Percentiles rank a stretch among this genome's conserved stretches.
phyloP scores from a whole-genome alignment of 2,797 vertebrate genomes.

The Cryptoblepharus egeriae region DNA sequence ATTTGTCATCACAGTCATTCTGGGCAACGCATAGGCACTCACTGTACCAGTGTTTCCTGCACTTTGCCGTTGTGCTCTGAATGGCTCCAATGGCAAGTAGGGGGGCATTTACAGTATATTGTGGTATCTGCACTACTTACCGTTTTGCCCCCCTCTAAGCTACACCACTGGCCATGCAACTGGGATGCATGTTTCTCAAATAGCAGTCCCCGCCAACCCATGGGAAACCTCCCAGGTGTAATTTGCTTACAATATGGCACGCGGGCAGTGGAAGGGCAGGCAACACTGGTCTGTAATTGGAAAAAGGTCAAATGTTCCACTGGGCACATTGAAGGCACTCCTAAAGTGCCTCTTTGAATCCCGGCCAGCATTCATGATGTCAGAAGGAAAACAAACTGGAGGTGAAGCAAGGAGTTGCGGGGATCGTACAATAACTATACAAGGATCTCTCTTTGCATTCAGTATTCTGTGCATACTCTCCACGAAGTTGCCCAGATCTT shows the following conservation, averaged over 20 bases:
- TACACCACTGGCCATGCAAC: too few species aligned
- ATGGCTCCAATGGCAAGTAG: too few species aligned
- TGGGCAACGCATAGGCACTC: too few species aligned
- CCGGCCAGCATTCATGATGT: not conserved
- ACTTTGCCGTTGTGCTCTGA: too few species aligned
- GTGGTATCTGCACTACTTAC: too few species aligned
- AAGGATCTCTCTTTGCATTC: not conserved
- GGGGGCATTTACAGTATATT: too few species aligned
- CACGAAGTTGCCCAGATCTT: not conserved
- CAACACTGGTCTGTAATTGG: too few species aligned
- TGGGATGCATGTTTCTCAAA: too few species aligned
- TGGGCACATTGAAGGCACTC: not conserved
- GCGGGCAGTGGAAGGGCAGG: too few species aligned
- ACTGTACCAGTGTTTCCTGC: too few species aligned
- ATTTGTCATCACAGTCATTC: too few species aligned
- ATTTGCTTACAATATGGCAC: not conserved
- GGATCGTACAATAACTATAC: not conserved
- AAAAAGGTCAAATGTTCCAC: not conserved
- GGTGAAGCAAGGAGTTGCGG: not conserved
- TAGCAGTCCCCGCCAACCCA: not conserved
- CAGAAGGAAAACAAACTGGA: not conserved
- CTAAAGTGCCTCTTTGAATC: not conserved
- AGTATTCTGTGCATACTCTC: not conserved
- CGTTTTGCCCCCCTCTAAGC: too few species aligned
- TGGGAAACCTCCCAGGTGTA: not conserved